Percentiles rank a stretch among this genome's conserved stretches.
Conservation (phyloP, 1,140 invertebrate species). For the Drosophila fuyamai region DNA sequence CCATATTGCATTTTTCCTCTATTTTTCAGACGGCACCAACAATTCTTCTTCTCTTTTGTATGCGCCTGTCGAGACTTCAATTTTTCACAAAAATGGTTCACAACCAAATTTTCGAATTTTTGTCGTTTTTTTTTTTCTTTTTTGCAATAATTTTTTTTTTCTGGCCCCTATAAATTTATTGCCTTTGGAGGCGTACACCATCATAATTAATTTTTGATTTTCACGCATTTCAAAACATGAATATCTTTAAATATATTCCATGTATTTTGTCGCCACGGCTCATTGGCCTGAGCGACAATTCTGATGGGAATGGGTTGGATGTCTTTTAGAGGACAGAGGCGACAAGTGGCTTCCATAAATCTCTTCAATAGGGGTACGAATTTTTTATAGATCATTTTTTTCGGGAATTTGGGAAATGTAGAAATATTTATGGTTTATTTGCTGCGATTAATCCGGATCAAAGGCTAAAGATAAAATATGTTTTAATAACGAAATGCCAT, state of each 20-base stretch:
- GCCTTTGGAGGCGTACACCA: constrained; percentile 66
- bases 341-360: constrained; percentile 46
- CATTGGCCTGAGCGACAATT: constrained; percentile 57
- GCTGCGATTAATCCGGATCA: constrained; percentile 4
- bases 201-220: constrained; percentile 78
- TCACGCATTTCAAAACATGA: constrained; percentile 45
- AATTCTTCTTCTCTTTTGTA: constrained; percentile 55
- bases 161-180: constrained; percentile 66
- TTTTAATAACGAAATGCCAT: neutral
- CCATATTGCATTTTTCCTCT: constrained; percentile 46
- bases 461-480: neutral
- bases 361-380: constrained; percentile 14
- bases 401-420: constrained; percentile 16
- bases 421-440: constrained; percentile 15
- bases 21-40: constrained; percentile 80
- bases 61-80: constrained; percentile 43
- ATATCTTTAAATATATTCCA: constrained; percentile 52
- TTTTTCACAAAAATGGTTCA: constrained; percentile 38
- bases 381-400: constrained; percentile 10
- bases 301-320: constrained; percentile 15
- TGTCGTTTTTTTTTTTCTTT: constrained; percentile 18
- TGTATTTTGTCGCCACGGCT: constrained; percentile 41
- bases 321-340: constrained; percentile 41
- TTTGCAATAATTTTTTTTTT: constrained; percentile 59
- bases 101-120: constrained; percentile 35